Percentiles rank a stretch among this genome's conserved stretches.
Evolutionary conservation across 2,113 vertebrate genomes (phyloP).

Genomic region (Etia nguti): DNA sequence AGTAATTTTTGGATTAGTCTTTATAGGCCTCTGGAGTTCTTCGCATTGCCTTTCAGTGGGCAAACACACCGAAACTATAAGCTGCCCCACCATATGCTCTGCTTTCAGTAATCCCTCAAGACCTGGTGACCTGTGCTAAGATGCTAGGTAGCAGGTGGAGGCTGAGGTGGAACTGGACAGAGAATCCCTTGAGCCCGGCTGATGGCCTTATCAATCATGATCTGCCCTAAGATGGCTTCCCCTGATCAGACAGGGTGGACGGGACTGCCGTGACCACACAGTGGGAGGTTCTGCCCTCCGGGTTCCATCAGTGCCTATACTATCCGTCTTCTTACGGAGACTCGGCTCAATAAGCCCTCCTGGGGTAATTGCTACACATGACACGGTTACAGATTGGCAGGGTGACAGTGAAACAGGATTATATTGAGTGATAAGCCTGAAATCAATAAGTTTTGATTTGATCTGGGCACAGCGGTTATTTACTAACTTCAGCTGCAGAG

Average conservation of each 20-base stretch:
- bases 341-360: constrained; percentile 38
- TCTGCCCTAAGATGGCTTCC: constrained; percentile 36
- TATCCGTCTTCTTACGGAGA: constrained; percentile 44
- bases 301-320: neutral
- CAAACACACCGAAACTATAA: neutral
- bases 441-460: constrained; percentile 63
- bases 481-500: neutral
- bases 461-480: constrained; percentile 6
- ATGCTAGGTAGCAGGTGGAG: constrained; percentile 42
- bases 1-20: neutral
- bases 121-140: constrained; percentile 40
- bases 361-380: constrained; percentile 30
- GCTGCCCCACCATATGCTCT: constrained; percentile 36
- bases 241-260: constrained; percentile 35
- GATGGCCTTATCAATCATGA: constrained; percentile 60
- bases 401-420: constrained; percentile 54
- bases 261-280: constrained; percentile 42
- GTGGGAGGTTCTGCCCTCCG: constrained; percentile 55
- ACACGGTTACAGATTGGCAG: constrained; percentile 27
- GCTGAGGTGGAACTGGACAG: neutral
- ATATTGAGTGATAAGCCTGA: constrained; percentile 53
- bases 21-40: neutral
- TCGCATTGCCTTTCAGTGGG: neutral
- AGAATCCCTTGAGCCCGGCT: constrained; percentile 45
- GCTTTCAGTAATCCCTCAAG: constrained; percentile 48